These are phyloP conservation scores for Chamaetylas fuelleborni DNA, from an alignment of 2,113 vertebrate genomes.

Conservation along the genomic window DNA sequence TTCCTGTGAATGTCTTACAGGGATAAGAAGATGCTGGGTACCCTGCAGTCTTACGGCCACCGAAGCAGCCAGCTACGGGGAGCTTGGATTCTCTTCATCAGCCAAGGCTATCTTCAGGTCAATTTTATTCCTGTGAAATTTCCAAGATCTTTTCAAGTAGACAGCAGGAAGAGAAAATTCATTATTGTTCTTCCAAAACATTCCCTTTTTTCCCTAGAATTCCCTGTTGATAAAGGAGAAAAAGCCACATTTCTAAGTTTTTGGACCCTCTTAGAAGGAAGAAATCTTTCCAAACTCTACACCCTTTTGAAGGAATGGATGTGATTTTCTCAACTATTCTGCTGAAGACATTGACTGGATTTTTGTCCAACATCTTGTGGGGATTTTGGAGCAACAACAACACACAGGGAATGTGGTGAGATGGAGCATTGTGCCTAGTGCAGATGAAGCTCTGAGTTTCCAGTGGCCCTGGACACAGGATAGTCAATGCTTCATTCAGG, in stretches of 20 bases:
- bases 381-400: neutral
- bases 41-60: neutral
- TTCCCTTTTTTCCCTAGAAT: neutral
- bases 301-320: neutral
- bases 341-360: neutral
- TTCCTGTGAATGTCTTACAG: neutral
- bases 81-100: neutral
- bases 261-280: neutral
- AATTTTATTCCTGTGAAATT: neutral
- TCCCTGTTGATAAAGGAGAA: neutral
- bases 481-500: neutral
- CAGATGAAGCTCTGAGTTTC: neutral
- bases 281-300: neutral
- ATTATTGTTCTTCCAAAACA: neutral
- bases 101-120: neutral
- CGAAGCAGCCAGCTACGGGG: neutral
- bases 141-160: neutral
- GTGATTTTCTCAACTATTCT: neutral
- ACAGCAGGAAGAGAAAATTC: neutral
- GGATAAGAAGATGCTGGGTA: neutral
- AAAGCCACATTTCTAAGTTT: accelerated
- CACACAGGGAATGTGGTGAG: neutral
- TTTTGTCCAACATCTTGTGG: neutral
- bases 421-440: accelerated
- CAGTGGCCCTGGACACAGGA: neutral